Evolutionary conservation across 2,797 vertebrate genomes (phyloP).

Genomic region (Channa striata): DNA sequence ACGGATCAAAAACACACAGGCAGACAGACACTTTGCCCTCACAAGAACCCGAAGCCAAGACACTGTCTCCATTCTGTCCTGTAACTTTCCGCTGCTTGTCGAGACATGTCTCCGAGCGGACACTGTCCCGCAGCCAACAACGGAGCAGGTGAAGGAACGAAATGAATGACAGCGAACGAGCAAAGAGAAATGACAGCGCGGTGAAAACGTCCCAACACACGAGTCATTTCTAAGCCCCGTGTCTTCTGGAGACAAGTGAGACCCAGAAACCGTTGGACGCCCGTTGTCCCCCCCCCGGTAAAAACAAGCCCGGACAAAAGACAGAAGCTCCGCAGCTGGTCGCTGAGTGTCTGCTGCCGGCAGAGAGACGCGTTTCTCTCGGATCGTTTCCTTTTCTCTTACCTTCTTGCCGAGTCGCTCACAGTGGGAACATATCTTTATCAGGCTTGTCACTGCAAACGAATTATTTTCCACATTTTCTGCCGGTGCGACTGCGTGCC

Average conservation of each 20-base stretch:
- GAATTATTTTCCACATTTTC: conserved; percentile 79
- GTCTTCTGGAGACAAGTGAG: not conserved
- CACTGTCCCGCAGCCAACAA: conserved; percentile 51
- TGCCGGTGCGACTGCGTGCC: conserved; percentile 81
- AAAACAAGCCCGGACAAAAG: conserved; percentile 84
- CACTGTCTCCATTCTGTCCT: conserved; percentile 10
- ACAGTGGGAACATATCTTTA: conserved; percentile 86
- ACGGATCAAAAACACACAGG: not conserved
- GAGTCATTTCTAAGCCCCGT: no score
- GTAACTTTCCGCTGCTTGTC: conserved; percentile 74
- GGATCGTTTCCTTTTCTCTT: conserved; percentile 40
- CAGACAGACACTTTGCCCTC: not conserved
- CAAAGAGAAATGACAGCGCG: conserved; percentile 18
- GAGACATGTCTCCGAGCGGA: conserved; percentile 68
- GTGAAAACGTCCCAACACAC: not conserved
- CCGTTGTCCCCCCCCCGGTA: conserved; percentile 44
- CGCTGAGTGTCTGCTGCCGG: not conserved
- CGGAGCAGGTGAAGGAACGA: conserved; percentile 21
- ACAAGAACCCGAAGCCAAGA: not conserved
- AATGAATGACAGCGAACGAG: conserved; percentile 67
- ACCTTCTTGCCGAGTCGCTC: conserved; percentile 86
- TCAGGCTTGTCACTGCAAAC: conserved; percentile 76
- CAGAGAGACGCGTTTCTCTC: rapidly evolving
- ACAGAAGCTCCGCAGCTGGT: conserved; percentile 72
- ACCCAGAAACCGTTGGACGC: not conserved